Base-by-base conservation (phyloP, 92 coral and sea anemone species). In the Bergia puertoricense region DNA sequence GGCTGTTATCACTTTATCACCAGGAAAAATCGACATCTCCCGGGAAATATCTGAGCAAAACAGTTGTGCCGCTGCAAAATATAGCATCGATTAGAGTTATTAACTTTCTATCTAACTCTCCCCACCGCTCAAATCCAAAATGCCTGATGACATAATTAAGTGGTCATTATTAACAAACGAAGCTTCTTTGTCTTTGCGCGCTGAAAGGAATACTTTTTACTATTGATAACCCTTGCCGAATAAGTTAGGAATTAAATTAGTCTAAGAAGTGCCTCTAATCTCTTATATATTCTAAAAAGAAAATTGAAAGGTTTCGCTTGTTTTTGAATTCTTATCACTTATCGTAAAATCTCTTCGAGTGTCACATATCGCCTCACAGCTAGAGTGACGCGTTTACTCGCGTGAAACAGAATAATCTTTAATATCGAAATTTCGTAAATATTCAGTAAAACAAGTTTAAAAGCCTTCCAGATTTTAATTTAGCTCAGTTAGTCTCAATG, bases 1-100 rank as follows among this genome's bases (percentile, higher is more conserved):
- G 79, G 48, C 36, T 84, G 68, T 48, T 68, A 68, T 74, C 87
- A 56, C 15, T 84, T 84, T 84, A 84, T 84, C 87, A 2, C 15
- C 16, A 1, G 78, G 13, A 48, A 84, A 84, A 69, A 45, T 73
- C 66, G 76, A 23, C 74, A 46, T 45, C 67, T 73, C 87, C 66
- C 66, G 87, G 79, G 87, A 84, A 84, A 30, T 84, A 84, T 84
- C 67, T 8, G 78, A 46, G 79, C 13, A 84, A 84, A 84, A 84
- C 87, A 84, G 87, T 84, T 84, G 87, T 54, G 56, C 50, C 44
- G 62, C 75, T 45, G 87, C 50, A 73, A 84, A 84, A 84, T 46
- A 84, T 16, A 84, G 42, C 22, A 15, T 38, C 46, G 77, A 84
- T 11, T 48, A 76, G 23, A 15, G 13, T 30, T 6, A n/a, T 71